Conservation (phyloP, 2,888 invertebrate genomes). For the Ptychoptera albimana region DNA sequence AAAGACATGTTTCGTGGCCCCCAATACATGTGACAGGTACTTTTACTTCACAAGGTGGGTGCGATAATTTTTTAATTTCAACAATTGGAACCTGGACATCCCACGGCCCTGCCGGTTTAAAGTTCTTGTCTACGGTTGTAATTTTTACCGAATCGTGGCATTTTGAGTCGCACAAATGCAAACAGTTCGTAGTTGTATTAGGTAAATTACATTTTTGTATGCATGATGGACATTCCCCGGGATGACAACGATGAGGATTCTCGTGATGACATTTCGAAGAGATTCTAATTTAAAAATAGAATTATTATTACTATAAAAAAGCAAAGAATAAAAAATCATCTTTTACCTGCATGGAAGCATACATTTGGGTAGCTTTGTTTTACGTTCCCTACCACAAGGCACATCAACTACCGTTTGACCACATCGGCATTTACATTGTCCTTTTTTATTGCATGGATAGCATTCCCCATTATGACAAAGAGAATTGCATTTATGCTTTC, state of each 20-base stretch:
- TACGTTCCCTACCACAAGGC: conserved; percentile 70
- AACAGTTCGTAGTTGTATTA: conserved; percentile 20
- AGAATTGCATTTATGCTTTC: conserved; percentile 69
- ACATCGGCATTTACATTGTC: conserved; percentile 55
- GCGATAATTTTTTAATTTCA: conserved; percentile 40
- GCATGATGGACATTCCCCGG: conserved; percentile 72
- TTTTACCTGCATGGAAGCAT: conserved; percentile 47
- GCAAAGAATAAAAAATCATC: conserved; percentile 15
- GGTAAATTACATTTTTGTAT: conserved; percentile 50
- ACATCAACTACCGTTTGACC: conserved; percentile 61
- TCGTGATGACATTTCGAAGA: conserved; percentile 79
- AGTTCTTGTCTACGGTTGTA: conserved; percentile 36
- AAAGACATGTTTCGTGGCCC: conserved; percentile 48
- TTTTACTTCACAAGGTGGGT: conserved; percentile 54
- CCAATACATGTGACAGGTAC: conserved; percentile 57
- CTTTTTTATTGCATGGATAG: conserved; percentile 50
- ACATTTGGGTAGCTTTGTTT: conserved; percentile 67
- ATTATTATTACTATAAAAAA: conserved; percentile 4
- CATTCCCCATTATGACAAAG: conserved; percentile 66
- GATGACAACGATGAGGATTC: conserved; percentile 65
- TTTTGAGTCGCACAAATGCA: conserved; percentile 49
- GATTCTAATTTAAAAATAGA: conserved; percentile 27
- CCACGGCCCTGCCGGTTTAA: conserved; percentile 49
- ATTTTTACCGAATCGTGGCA: conserved; percentile 65
- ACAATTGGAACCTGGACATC: conserved; percentile 37